A percentile compares a stretch with the other conserved stretches of the same genome.
Evolutionary conservation across 2,113 vertebrate genomes (phyloP).

Genomic region (Poeciliopsis turrubarensis): DNA sequence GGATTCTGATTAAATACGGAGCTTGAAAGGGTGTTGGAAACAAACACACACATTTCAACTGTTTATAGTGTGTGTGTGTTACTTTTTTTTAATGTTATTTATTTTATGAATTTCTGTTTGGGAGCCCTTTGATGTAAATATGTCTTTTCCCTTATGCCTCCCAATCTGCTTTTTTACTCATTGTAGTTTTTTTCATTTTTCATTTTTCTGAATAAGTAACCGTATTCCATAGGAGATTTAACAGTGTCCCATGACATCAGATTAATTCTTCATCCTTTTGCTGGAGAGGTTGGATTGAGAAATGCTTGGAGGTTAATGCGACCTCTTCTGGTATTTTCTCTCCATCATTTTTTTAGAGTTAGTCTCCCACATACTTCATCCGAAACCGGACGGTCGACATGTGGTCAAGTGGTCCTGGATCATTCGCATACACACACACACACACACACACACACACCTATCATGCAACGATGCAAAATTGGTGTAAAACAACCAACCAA

Average conservation of each 20-base stretch:
- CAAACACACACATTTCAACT: constrained; percentile 26
- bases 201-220: constrained; percentile 61
- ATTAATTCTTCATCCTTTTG: constrained; percentile 41
- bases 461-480: too few species aligned
- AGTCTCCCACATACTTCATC: too few species aligned
- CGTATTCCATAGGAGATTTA: constrained; percentile 67
- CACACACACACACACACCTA: too few species aligned
- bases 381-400: too few species aligned
- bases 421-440: too few species aligned
- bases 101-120: constrained; percentile 31
- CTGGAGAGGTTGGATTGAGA: constrained; percentile 32
- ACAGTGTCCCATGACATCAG: constrained; percentile 62
- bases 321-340: too few species aligned
- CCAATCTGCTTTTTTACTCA: constrained; percentile 61
- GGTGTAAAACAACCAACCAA: too few species aligned
- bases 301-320: not conserved
- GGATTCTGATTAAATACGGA: constrained; percentile 20
- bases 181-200: constrained; percentile 62
- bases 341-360: too few species aligned
- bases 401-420: too few species aligned
- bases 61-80: constrained; percentile 33
- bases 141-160: constrained; percentile 61
- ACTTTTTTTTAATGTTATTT: constrained; percentile 12
- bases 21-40: constrained; percentile 9
- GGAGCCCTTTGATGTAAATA: constrained; percentile 66